Percentiles rank a stretch among this genome's conserved stretches.
phyloP scores from a whole-genome alignment of 2,888 invertebrate genomes.

The Gandaritis pyraliata region DNA sequence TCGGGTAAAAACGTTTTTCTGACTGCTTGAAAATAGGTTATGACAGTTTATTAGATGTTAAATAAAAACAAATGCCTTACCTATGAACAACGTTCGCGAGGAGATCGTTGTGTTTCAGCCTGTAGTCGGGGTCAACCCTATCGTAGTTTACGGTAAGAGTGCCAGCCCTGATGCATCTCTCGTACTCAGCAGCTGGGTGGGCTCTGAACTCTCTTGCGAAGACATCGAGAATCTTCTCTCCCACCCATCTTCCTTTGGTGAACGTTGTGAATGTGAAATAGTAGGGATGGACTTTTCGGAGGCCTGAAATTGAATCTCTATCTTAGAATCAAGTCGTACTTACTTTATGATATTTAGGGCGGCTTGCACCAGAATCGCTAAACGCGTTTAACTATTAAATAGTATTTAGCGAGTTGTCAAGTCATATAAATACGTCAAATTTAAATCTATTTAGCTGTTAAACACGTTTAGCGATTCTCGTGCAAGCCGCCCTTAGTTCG shows the following conservation, averaged over 20 bases:
- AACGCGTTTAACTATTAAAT: too few species aligned
- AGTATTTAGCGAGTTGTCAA: too few species aligned
- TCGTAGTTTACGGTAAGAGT: slow-evolving; percentile 97
- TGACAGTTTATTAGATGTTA: neutral
- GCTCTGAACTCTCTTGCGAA: slow-evolving; percentile 96
- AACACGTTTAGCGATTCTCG: too few species aligned
- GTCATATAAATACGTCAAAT: too few species aligned
- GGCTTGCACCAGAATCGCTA: too few species aligned
- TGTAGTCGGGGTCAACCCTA: slow-evolving; percentile 95
- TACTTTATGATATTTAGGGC: too few species aligned
- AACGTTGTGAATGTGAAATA: slow-evolving; percentile 98
- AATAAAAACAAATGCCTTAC: slow-evolving; percentile 75
- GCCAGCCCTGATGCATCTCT: slow-evolving; percentile 95
- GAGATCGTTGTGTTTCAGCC: slow-evolving; percentile 96
- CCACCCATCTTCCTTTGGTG: slow-evolving; percentile 98
- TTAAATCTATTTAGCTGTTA: too few species aligned
- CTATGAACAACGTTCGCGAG: slow-evolving; percentile 97
- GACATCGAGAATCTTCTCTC: slow-evolving; percentile 95
- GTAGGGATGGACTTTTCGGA: slow-evolving; percentile 98
- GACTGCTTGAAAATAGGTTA: neutral
- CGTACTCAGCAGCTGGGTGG: slow-evolving; percentile 96
- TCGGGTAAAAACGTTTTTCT: neutral
- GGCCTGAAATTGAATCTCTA: slow-evolving; percentile 83
- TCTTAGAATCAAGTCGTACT: neutral
- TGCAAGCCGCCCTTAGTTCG: too few species aligned